Percentiles rank a stretch among this genome's conserved stretches.
These are phyloP conservation scores for Axis porcinus DNA, from an alignment of 2,113 vertebrate species.

Conservation along the genomic window DNA sequence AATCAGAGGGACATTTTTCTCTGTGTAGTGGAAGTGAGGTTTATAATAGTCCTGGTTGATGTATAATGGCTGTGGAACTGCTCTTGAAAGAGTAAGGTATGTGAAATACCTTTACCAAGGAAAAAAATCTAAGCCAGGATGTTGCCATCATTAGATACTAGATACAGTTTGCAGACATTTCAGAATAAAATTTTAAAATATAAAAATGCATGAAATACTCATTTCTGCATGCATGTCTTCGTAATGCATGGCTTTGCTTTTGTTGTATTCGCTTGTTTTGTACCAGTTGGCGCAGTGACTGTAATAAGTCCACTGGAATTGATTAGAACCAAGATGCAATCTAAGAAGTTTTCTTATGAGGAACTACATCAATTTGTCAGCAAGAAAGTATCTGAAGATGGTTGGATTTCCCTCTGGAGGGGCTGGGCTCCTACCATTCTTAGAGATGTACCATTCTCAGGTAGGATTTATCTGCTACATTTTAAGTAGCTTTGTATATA, in stretches of 20 bases:
- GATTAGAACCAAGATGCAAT: slow-evolving; percentile 92
- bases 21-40: neutral
- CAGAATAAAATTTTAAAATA: slow-evolving; percentile 8
- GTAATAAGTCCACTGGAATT: slow-evolving; percentile 93
- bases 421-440: slow-evolving; percentile 89
- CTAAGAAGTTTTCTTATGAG: slow-evolving; percentile 85
- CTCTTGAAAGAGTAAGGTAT: neutral
- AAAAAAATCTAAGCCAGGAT: neutral
- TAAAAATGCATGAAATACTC: neutral
- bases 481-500: neutral
- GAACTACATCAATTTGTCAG: slow-evolving; percentile 82
- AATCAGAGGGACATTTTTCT: neutral
- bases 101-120: neutral
- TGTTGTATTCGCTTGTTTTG: neutral
- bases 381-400: slow-evolving; percentile 82
- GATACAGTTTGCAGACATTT: neutral
- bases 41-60: neutral
- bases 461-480: slow-evolving; percentile 63
- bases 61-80: neutral
- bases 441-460: slow-evolving; percentile 94
- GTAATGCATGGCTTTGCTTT: neutral
- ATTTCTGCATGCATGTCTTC: neutral
- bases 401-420: slow-evolving; percentile 92
- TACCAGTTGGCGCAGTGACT: slow-evolving; percentile 88
- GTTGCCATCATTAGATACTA: neutral